A percentile compares a stretch with the other conserved stretches of the same genome.
Evolutionary conservation across 2,113 vertebrate species (phyloP).

Genomic region (Hyperoodon ampullatus): DNA sequence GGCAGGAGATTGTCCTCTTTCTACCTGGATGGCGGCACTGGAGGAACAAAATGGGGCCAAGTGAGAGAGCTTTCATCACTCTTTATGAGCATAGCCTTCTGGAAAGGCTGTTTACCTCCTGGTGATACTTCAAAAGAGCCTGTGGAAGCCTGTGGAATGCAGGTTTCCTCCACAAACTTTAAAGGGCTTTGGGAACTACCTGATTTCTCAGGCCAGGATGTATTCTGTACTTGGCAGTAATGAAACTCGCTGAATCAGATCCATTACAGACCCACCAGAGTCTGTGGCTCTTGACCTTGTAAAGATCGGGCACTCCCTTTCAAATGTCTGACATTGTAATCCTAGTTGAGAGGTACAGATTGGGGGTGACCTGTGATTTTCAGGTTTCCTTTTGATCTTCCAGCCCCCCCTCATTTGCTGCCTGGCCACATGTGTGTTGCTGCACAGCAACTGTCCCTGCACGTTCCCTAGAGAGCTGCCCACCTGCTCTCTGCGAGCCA

Average conservation of each 20-base stretch:
- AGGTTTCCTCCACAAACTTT: background rate
- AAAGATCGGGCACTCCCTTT: conserved; percentile 59
- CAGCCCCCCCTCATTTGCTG: background rate
- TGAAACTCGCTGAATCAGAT: background rate
- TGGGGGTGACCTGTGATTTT: conserved; percentile 41
- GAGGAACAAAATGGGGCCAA: background rate
- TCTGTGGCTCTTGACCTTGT: conserved; percentile 61
- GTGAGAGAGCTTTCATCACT: background rate
- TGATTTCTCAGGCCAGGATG: background rate
- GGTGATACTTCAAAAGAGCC: conserved; percentile 15
- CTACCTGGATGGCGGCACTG: background rate
- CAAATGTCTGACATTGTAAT: conserved; percentile 39
- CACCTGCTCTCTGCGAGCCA: conserved; percentile 56
- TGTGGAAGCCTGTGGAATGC: background rate
- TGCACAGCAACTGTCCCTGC: conserved; percentile 51
- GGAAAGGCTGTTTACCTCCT: background rate
- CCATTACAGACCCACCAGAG: background rate
- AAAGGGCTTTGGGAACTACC: background rate
- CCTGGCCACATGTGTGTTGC: conserved; percentile 53
- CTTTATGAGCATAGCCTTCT: background rate
- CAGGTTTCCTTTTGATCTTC: conserved; percentile 76
- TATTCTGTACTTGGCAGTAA: background rate
- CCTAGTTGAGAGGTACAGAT: conserved; percentile 40
- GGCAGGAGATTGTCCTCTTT: background rate
- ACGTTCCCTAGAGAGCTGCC: conserved; percentile 38